Conservation (phyloP, 2,888 invertebrate genomes). For the Sarcophaga caerulescens region DNA sequence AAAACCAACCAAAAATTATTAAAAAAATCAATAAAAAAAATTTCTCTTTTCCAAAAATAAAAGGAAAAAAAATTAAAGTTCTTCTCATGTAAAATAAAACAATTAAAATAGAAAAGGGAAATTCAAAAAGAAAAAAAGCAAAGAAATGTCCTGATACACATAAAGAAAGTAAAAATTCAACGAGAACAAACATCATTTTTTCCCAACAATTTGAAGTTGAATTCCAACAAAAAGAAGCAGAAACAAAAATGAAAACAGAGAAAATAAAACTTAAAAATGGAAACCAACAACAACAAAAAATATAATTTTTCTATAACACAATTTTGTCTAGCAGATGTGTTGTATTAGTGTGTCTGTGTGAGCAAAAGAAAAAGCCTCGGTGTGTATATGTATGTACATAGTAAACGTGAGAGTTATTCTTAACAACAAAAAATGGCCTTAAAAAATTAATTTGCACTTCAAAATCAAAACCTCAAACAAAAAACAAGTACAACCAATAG, state of each 20-base stretch:
- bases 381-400: conserved; percentile 7
- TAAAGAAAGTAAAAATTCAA: conserved; percentile 42
- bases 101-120: background rate
- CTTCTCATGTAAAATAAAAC: background rate
- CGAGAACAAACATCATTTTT: conserved; percentile 33
- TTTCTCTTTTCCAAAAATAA: background rate
- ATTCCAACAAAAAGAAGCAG: background rate
- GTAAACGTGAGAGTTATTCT: background rate
- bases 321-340: conserved; percentile 58
- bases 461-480: background rate
- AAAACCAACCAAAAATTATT: background rate
- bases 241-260: background rate
- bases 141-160: conserved; percentile 42
- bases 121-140: conserved; percentile 18
- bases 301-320: conserved; percentile 50
- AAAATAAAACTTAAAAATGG: background rate
- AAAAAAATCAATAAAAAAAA: background rate
- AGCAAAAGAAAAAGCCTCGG: conserved; percentile 21
- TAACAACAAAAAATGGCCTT: conserved; percentile 21
- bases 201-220: conserved; percentile 41
- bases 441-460: background rate
- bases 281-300: conserved; percentile 12
- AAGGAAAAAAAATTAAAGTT: background rate
- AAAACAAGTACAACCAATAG: background rate
- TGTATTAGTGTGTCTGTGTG: conserved; percentile 26